Conservation (phyloP, 2,888 invertebrate genomes). For the Patella ulyssiponensis region DNA sequence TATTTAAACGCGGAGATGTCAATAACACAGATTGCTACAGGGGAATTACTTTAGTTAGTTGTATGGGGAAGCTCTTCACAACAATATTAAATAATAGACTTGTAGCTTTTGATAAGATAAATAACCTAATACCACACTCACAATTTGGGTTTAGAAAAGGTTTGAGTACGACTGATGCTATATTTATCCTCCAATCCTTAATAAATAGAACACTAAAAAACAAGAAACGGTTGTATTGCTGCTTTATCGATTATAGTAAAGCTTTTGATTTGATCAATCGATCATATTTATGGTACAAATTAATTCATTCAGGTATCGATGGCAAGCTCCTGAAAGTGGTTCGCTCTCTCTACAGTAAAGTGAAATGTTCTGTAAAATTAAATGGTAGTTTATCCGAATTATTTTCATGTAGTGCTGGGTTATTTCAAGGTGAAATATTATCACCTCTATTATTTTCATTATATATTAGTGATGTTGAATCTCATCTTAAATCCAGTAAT, state of each 20-base stretch:
- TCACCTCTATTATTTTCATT: slow-evolving; percentile 6
- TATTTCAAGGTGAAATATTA: slow-evolving; percentile 6
- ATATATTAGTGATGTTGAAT: slow-evolving; percentile 6
- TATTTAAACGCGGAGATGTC: not conserved
- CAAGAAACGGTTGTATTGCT: not conserved
- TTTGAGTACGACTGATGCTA: slow-evolving; percentile 1
- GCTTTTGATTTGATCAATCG: not conserved
- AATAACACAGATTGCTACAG: not conserved
- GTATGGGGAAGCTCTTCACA: slow-evolving; percentile 1
- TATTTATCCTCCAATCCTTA: slow-evolving; percentile 2
- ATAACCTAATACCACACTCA: not conserved
- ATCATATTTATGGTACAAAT: slow-evolving; percentile 3
- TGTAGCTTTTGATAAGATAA: not conserved
- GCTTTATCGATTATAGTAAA: too few species aligned
- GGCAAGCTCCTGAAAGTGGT: not conserved
- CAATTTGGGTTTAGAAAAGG: not conserved
- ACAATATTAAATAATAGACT: not conserved
- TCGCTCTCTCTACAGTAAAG: not conserved
- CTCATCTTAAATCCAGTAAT: not conserved
- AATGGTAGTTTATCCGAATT: not conserved
- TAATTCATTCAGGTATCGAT: not conserved
- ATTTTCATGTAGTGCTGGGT: slow-evolving; percentile 4
- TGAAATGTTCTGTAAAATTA: too few species aligned
- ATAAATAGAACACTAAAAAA: not conserved
- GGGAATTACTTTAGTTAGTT: slow-evolving; percentile 4